These are phyloP conservation scores for Holothuria scabra DNA, from an alignment of 53 echinoderm and acorn worm species.

Conservation along the genomic window DNA sequence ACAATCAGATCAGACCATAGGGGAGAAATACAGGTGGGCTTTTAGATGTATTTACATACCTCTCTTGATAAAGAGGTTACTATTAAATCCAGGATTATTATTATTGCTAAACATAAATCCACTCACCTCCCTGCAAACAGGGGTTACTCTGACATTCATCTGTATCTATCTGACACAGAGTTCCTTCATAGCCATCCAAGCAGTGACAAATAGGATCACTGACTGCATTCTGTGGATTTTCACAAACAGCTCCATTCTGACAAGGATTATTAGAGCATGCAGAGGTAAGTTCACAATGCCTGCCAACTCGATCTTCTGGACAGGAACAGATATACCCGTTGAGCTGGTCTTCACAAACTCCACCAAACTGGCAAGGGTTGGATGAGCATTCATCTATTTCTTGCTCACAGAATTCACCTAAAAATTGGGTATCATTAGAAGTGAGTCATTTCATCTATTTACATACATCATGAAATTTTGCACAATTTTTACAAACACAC, in stretches of 20 bases:
- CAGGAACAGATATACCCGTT: slow-evolving; percentile 74
- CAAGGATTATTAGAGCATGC: slow-evolving; percentile 83
- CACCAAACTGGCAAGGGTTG: slow-evolving; percentile 72
- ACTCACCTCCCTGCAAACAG: too few relatives aligned
- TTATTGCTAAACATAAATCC: too few relatives aligned
- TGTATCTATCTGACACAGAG: background rate
- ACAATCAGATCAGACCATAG: too few relatives aligned
- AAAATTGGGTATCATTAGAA: background rate
- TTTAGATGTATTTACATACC: too few relatives aligned
- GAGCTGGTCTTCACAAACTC: slow-evolving; percentile 64
- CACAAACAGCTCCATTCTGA: slow-evolving; percentile 85
- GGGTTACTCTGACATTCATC: too few relatives aligned
- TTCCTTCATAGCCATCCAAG: slow-evolving; percentile 81
- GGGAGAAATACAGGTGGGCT: too few relatives aligned
- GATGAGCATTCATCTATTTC: slow-evolving; percentile 73
- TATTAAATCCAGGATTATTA: too few relatives aligned
- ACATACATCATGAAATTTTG: too few relatives aligned
- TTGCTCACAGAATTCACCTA: slow-evolving; percentile 55
- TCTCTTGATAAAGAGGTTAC: too few relatives aligned
- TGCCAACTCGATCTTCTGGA: slow-evolving; percentile 63
- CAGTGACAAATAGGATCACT: slow-evolving; percentile 74
- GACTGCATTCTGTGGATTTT: slow-evolving; percentile 45
- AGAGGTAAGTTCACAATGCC: slow-evolving; percentile 73
- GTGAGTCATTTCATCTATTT: too few relatives aligned
- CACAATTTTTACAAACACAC: too few relatives aligned